Evolutionary conservation across 1,140 invertebrate species (phyloP).

Genomic region (Pomacea maculata): DNA sequence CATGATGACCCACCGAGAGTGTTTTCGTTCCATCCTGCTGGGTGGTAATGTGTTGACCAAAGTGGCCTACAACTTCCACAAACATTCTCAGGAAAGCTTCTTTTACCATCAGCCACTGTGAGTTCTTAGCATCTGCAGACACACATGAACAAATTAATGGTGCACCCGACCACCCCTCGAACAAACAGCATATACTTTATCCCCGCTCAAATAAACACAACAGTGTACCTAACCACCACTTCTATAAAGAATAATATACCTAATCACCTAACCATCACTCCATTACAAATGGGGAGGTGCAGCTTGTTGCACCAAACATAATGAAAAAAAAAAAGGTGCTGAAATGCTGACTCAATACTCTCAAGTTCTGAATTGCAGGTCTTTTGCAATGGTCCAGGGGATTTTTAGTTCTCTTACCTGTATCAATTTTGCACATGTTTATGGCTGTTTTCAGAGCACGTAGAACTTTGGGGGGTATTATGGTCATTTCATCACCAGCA

Average conservation of each 20-base stretch:
- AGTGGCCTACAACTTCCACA: constrained; percentile 74
- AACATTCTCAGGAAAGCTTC: constrained; percentile 77
- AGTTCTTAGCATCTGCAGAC: constrained; percentile 45
- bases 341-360: too few species aligned
- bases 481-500: constrained; percentile 73
- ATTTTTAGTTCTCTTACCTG: constrained; percentile 40
- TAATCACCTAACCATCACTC: too few species aligned
- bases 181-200: too few species aligned
- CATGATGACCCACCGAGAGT: constrained; percentile 69
- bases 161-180: too few species aligned
- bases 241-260: not conserved
- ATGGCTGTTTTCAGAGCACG: constrained; percentile 73
- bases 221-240: too few species aligned
- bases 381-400: too few species aligned
- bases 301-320: too few species aligned
- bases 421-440: constrained; percentile 69
- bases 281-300: too few species aligned
- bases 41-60: constrained; percentile 68
- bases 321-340: too few species aligned
- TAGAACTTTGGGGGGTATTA: constrained; percentile 72
- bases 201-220: too few species aligned
- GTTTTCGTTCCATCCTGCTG: constrained; percentile 66
- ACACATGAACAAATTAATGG: constrained; percentile 1
- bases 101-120: constrained; percentile 72
- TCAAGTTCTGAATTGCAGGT: too few species aligned